phyloP scores from a whole-genome alignment of 92 coral and sea anemone species.

The Epizoanthus stellaris region DNA sequence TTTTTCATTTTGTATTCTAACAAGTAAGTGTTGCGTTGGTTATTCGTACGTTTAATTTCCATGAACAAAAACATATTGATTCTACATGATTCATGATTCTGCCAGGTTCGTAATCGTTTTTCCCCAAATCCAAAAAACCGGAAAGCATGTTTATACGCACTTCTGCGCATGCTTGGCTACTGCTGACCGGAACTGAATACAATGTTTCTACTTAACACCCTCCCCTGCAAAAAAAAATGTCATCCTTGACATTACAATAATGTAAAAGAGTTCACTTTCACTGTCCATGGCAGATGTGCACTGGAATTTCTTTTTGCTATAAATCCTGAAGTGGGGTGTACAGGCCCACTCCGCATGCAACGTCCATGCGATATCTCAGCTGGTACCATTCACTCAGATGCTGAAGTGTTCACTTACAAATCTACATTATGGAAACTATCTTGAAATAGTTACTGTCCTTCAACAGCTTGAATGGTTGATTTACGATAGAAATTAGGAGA shows the following conservation, averaged over 20 bases:
- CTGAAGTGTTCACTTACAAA: background rate
- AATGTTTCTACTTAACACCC: conserved; percentile 9
- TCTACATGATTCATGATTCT: too few species aligned
- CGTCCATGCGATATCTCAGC: conserved; percentile 23
- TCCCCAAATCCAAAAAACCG: too few species aligned
- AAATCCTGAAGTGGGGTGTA: conserved; percentile 6
- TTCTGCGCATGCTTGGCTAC: conserved; percentile 3
- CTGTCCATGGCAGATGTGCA: background rate
- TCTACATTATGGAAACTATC: background rate
- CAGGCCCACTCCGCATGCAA: conserved; percentile 7
- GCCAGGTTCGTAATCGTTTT: background rate
- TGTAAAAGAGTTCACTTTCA: background rate
- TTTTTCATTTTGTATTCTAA: too few species aligned
- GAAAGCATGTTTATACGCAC: background rate
- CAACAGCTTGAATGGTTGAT: background rate
- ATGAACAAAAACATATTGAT: too few species aligned
- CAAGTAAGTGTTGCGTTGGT: too few species aligned
- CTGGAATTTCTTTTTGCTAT: background rate
- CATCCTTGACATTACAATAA: conserved; percentile 16
- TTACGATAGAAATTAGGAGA: background rate
- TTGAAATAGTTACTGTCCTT: background rate
- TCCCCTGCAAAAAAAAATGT: conserved; percentile 18
- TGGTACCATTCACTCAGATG: conserved; percentile 25
- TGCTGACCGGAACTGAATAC: background rate
- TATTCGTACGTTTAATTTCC: too few species aligned